phyloP scores from a whole-genome alignment of 2,797 vertebrate species.

The Urocyon cinereoargenteus region DNA sequence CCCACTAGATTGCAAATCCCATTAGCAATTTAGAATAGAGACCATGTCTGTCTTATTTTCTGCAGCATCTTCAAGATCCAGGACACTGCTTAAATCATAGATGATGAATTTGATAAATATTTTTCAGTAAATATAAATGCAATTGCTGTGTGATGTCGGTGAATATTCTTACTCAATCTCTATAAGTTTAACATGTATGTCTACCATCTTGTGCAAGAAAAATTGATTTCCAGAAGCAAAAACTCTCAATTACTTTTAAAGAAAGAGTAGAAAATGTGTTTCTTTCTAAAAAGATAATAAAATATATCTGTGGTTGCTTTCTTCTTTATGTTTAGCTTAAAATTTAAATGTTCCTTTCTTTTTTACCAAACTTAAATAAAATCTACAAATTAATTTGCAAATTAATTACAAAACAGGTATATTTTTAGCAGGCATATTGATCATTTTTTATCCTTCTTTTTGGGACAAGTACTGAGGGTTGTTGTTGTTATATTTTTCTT shows the following conservation, averaged over 20 bases:
- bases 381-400: not conserved
- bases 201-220: not conserved
- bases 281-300: not conserved
- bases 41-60: not conserved
- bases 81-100: not conserved
- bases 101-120: not conserved
- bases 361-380: not conserved
- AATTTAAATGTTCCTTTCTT: not conserved
- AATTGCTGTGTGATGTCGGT: not conserved
- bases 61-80: not conserved
- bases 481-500: not conserved
- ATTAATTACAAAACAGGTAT: not conserved
- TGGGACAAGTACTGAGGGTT: not conserved
- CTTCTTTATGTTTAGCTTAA: not conserved
- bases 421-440: not conserved
- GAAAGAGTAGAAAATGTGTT: not conserved
- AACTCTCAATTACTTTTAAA: not conserved
- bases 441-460: not conserved
- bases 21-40: not conserved
- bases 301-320: not conserved
- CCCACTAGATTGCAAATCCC: not conserved
- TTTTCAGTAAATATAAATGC: not conserved
- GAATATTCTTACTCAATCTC: not conserved
- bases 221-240: not conserved
- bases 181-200: not conserved